phyloP scores from a whole-genome alignment of 2,888 invertebrate genomes.

The Pyrrhosoma nymphula region DNA sequence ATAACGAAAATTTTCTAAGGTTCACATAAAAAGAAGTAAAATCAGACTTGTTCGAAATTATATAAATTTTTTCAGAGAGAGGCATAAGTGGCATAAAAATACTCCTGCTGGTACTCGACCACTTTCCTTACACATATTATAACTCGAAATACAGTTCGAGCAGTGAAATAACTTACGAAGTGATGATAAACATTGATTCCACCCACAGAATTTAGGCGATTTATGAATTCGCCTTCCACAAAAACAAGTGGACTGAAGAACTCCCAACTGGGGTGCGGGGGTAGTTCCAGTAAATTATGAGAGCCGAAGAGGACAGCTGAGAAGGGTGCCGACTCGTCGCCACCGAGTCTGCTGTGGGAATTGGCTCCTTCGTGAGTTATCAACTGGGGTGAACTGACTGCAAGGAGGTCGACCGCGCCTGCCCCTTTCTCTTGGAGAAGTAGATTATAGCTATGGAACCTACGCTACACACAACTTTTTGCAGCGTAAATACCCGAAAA shows the following conservation, averaged over 20 bases:
- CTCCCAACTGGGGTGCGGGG: background rate
- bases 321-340: background rate
- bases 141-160: no score
- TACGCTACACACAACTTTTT: background rate
- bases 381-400: background rate
- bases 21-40: no score
- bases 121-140: no score
- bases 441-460: background rate
- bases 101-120: no score
- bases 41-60: no score
- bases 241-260: background rate
- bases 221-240: background rate
- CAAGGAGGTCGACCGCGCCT: background rate
- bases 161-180: no score
- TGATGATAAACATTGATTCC: no score
- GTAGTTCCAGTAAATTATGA: background rate
- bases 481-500: background rate
- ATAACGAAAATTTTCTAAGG: no score
- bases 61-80: no score
- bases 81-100: no score
- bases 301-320: background rate
- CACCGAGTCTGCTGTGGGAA: background rate
- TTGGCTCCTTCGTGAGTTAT: background rate
- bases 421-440: background rate
- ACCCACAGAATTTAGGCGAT: background rate